A percentile compares a stretch with the other conserved stretches of the same genome.
phyloP scores from a whole-genome alignment of 2,797 vertebrate genomes.

The Bufotes viridis region DNA sequence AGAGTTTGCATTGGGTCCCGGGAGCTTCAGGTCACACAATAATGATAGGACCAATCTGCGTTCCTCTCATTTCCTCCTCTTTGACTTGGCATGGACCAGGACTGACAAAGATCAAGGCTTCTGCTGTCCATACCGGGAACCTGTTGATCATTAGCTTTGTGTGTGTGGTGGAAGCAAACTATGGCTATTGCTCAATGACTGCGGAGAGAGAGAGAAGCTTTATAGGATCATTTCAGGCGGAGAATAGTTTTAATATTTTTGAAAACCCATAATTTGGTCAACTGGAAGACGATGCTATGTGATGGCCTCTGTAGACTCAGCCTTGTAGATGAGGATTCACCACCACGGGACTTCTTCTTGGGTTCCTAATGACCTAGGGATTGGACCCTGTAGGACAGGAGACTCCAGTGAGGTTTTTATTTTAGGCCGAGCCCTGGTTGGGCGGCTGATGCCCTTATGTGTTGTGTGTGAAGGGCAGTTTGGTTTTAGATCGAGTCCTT shows the following conservation, averaged over 20 bases:
- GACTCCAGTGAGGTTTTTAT: not conserved
- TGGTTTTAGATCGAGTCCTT: not conserved
- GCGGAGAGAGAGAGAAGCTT: not conserved
- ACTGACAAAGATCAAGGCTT: slow-evolving; percentile 47
- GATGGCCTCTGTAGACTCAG: not conserved
- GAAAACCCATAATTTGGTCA: not conserved
- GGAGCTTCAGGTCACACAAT: not conserved
- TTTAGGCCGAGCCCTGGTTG: not conserved
- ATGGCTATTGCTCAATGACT: slow-evolving; percentile 7
- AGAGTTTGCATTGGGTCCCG: not conserved
- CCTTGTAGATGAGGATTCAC: not conserved
- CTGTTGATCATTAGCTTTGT: slow-evolving; percentile 55
- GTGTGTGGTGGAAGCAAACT: slow-evolving; percentile 8
- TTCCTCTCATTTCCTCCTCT: not conserved
- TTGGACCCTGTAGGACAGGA: not conserved
- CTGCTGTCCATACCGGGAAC: slow-evolving; percentile 18
- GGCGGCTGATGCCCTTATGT: slow-evolving; percentile 5
- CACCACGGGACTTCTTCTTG: not conserved
- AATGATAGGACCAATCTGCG: not conserved
- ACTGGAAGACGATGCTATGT: not conserved
- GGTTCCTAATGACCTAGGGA: not conserved
- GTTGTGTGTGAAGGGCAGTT: slow-evolving; percentile 24
- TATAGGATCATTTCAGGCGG: not conserved
- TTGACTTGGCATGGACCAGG: slow-evolving; percentile 9
- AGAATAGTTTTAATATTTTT: not conserved